Percentiles rank a stretch among this genome's conserved stretches.
These are phyloP conservation scores for Danio tinwini DNA, from an alignment of 2,797 vertebrate genomes.

Conservation along the genomic window DNA sequence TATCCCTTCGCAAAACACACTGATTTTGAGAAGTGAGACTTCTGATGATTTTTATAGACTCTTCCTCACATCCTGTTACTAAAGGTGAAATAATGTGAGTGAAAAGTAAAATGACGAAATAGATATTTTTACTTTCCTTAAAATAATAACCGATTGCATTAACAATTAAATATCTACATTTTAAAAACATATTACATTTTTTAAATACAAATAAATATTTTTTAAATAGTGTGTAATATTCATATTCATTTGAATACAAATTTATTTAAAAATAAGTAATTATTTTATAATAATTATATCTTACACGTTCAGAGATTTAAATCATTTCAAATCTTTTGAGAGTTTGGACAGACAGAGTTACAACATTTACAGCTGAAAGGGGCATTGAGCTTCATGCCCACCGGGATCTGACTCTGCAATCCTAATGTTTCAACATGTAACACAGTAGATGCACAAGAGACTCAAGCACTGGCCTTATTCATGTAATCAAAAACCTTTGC, in stretches of 20 bases:
- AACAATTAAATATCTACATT: background rate
- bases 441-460: background rate
- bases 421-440: slow-evolving; percentile 53
- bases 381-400: slow-evolving; percentile 13
- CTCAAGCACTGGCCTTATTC: background rate
- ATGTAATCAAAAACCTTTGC: slow-evolving; percentile 41
- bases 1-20: background rate
- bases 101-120: background rate
- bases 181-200: background rate
- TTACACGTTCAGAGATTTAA: background rate
- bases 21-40: slow-evolving; percentile 24
- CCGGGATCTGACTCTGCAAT: slow-evolving; percentile 47
- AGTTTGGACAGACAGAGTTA: slow-evolving; percentile 53
- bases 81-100: background rate
- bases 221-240: background rate
- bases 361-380: slow-evolving; percentile 40
- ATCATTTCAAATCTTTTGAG: background rate
- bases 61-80: slow-evolving; percentile 15
- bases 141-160: background rate
- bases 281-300: background rate
- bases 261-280: background rate
- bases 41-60: background rate
- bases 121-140: background rate
- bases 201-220: background rate
- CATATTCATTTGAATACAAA: too few relatives aligned